phyloP scores from a whole-genome alignment of 2,113 vertebrate genomes.

The Manacus vitellinus region DNA sequence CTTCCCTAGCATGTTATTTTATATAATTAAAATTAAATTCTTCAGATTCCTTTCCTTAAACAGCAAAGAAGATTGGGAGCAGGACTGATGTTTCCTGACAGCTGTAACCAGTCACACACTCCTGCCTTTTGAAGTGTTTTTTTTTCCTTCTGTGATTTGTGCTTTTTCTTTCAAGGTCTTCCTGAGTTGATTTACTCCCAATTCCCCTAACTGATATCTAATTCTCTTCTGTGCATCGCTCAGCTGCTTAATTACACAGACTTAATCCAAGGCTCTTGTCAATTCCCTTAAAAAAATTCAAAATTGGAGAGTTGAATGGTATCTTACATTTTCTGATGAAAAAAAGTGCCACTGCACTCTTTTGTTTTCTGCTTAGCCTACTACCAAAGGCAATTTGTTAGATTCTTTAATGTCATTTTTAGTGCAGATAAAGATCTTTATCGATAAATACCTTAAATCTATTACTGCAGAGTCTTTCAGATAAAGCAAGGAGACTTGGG shows the following conservation, averaged over 20 bases:
- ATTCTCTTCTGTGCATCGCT: neutral
- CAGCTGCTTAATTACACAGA: neutral
- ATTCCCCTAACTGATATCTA: neutral
- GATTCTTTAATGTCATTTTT: neutral
- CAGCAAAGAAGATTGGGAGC: neutral
- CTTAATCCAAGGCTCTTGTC: neutral
- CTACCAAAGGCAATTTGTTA: slow-evolving; percentile 12
- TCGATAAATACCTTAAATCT: neutral
- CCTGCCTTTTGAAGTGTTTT: neutral
- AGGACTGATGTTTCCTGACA: slow-evolving; percentile 23
- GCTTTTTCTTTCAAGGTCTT: slow-evolving; percentile 35
- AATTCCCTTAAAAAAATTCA: neutral
- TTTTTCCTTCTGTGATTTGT: neutral
- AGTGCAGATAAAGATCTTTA: neutral
- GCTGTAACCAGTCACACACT: slow-evolving; percentile 30
- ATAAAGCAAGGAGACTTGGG: neutral
- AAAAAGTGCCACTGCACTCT: neutral
- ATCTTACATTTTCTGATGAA: neutral
- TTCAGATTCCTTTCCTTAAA: slow-evolving; percentile 24
- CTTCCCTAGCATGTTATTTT: neutral
- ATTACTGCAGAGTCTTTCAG: neutral
- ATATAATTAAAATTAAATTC: slow-evolving; percentile 50
- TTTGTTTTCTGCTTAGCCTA: neutral
- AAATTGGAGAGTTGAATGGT: neutral
- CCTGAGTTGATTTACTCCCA: slow-evolving; percentile 1